Evolutionary conservation across 2,888 invertebrate genomes (phyloP).

Genomic region (Athetis lepigone): DNA sequence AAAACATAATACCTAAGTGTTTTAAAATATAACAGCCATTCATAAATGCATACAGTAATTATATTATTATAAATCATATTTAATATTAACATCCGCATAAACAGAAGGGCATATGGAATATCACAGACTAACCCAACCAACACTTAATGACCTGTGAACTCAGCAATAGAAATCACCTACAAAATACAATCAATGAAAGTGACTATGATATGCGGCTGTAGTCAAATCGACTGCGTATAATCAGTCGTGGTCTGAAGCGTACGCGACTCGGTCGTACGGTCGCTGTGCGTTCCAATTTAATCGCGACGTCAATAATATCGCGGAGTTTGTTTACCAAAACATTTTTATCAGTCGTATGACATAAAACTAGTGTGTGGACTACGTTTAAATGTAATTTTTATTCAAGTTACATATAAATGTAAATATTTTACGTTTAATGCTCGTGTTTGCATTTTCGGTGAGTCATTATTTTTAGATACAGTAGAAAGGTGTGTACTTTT

Average conservation of each 20-base stretch:
- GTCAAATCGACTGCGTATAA: conserved; percentile 13
- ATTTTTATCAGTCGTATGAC: conserved; percentile 19
- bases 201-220: neutral
- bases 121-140: neutral
- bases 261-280: conserved; percentile 7
- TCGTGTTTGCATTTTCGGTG: conserved; percentile 17
- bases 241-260: conserved; percentile 34
- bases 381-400: conserved; percentile 44
- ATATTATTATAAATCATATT: too few species aligned
- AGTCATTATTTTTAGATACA: conserved; percentile 16
- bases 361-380: conserved; percentile 28
- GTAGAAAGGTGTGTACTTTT: conserved; percentile 18
- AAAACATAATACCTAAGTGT: too few species aligned
- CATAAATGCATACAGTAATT: too few species aligned
- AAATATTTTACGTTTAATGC: neutral
- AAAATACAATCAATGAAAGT: conserved; percentile 41
- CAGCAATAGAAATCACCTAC: conserved; percentile 22
- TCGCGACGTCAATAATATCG: conserved; percentile 55
- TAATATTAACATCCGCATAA: too few species aligned
- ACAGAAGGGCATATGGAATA: too few species aligned
- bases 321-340: conserved; percentile 37
- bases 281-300: conserved; percentile 29
- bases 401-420: neutral
- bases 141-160: neutral
- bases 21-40: too few species aligned